Base-by-base conservation (phyloP, 2,113 vertebrate genomes). In the Colius striatus region DNA sequence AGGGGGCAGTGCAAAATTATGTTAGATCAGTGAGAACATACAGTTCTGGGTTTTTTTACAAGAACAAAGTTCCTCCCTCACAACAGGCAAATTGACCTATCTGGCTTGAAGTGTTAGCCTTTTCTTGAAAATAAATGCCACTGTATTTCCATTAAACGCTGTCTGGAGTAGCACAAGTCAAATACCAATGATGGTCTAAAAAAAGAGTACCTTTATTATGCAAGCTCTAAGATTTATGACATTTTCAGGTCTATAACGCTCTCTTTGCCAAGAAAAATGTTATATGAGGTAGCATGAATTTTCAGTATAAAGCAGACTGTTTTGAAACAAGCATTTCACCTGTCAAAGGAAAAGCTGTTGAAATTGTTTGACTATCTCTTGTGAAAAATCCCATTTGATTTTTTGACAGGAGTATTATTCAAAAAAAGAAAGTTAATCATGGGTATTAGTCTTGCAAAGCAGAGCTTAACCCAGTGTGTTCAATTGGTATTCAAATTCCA, bases 301-400 rank as follows among this genome's bases (percentile, higher is more conserved):
- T 88, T 87, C 71, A 74, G 32, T 38, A 6, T n/a, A 71, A 72
- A 87, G 84, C 51, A 90, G 84, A 26, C 22, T 87, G 63, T 91
- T 96, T 88, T 73, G 87, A 94, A 91, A 95, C 82, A 92, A 86
- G 63, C 82, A 54, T 90, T 87, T 92, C 78, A 88, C 67, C 82
- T 93, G 86, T 86, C 90, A 90, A 50, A 75, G 81, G 22, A 55
- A 85, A 58, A 70, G 87, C 90, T 88, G 75, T 92, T 82, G 73
- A 85, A 82, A 62, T 66, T 30, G 18, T 89, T 60, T 91, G 75
- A 54, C 43, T 58, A 43, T 81, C 74, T 93, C 78, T 47, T 67
- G 79, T 71, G 75, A 96, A 83, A 88, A 97, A 83, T 92, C 72
- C 90, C 75, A 86, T 88, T 92, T 89, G 74, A 75, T 67, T 92